phyloP scores from a whole-genome alignment of 2,888 invertebrate genomes.

The Cynaeus angustus region DNA sequence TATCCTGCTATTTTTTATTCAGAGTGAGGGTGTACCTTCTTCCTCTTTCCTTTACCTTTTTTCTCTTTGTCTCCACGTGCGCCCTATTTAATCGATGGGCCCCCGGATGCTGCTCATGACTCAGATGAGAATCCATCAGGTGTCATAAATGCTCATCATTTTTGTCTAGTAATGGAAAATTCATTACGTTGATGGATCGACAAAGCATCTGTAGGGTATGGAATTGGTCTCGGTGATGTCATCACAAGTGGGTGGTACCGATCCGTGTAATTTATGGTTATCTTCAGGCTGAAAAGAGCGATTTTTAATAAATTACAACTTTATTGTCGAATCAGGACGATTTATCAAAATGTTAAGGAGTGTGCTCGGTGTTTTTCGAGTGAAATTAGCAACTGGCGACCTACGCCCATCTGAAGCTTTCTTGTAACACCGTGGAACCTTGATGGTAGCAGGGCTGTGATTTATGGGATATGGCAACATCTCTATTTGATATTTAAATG shows the following conservation, averaged over 20 bases:
- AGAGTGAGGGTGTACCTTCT: not conserved
- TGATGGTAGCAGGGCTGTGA: constrained; percentile 39
- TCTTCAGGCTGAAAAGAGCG: constrained; percentile 32
- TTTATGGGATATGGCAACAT: constrained; percentile 37
- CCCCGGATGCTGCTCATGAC: constrained; percentile 46
- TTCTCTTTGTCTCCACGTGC: constrained; percentile 36
- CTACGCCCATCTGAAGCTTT: constrained; percentile 38
- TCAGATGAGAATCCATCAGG: constrained; percentile 48
- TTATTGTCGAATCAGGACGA: constrained; percentile 35
- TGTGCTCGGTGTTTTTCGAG: constrained; percentile 33
- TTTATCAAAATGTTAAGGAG: constrained; percentile 47
- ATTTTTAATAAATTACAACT: constrained; percentile 47
- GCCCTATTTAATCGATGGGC: constrained; percentile 47
- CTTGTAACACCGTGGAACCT: constrained; percentile 30
- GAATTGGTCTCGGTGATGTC: constrained; percentile 40
- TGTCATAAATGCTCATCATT: constrained; percentile 39
- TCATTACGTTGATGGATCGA: constrained; percentile 44
- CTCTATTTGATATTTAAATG: constrained; percentile 44
- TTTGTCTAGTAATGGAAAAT: constrained; percentile 44
- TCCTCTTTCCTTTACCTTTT: not conserved
- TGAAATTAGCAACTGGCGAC: constrained; percentile 37
- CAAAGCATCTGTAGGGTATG: constrained; percentile 34
- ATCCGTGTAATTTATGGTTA: constrained; percentile 32
- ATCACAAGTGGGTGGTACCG: constrained; percentile 36
- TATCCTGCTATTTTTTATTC: not conserved